Percentiles rank a stretch among this genome's conserved stretches.
Evolutionary conservation across 2,888 invertebrate species (phyloP).

Genomic region (Hyposoter dolosus): DNA sequence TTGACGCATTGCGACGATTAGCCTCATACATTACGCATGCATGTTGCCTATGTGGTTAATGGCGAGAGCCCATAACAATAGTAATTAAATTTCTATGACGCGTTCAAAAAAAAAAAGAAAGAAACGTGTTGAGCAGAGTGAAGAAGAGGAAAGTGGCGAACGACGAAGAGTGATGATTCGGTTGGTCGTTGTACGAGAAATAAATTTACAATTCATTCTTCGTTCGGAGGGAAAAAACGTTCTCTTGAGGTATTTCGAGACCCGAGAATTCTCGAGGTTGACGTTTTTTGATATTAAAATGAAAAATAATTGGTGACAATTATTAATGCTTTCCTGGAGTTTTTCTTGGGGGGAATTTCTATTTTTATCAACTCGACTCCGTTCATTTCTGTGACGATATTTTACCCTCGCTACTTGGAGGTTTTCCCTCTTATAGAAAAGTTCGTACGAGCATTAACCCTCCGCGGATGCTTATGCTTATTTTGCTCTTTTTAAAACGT

Average conservation of each 20-base stretch:
- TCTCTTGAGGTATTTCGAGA: constrained; percentile 10
- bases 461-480: too few relatives aligned
- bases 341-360: background rate
- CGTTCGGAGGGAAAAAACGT: constrained; percentile 6
- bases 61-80: constrained; percentile 67
- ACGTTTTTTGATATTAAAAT: background rate
- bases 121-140: constrained; percentile 31
- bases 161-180: constrained; percentile 49
- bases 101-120: constrained; percentile 54
- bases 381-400: background rate
- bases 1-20: constrained; percentile 78
- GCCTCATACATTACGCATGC: constrained; percentile 78
- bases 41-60: constrained; percentile 63
- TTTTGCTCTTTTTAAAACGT: too few relatives aligned
- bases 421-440: too few relatives aligned
- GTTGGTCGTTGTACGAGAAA: constrained; percentile 38
- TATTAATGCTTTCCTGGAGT: background rate
- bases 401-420: background rate
- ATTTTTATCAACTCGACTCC: background rate
- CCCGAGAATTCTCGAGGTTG: constrained; percentile 5
- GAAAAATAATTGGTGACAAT: background rate
- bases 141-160: constrained; percentile 30
- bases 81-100: constrained; percentile 73
- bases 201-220: constrained; percentile 40
- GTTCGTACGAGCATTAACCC: too few relatives aligned